Evolutionary conservation across 23 tunicate genomes (phyloP), one percentile per base, ranked within the genome.

Genomic region (Aplidium turbinatum): DNA sequence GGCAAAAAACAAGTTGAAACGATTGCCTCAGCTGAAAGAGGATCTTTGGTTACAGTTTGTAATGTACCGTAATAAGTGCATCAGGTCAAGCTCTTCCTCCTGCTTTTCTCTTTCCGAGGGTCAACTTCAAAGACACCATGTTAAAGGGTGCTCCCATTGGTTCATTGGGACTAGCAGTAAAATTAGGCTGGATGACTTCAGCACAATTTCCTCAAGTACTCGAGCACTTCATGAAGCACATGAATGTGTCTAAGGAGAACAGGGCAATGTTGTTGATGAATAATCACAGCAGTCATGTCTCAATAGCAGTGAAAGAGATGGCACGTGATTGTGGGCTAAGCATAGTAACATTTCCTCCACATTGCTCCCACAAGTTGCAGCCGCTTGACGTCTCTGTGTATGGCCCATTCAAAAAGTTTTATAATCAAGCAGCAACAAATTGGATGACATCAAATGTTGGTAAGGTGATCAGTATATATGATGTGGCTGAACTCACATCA

Each of bases 181-280:
- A n/a, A n/a, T n/a, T n/a, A n/a, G 60, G n/a, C 19, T 54, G 60
- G 60, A 54, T 54, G 60, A n/a, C 60, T 6, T 5, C 60, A 18
- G 60, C 19, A n/a, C 22, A 18, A n/a, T 54, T 54, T 54, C 22
- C 22, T 54, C 22, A n/a, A n/a, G 60, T 54, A n/a, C 22, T 13
- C 6, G 24, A 54, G 60, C 60, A 54, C 22, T 54, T 54, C 21
- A 54, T 54, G n/a, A 54, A 54, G 22, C 60, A 54, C 60, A 54
- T 11, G 22, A 54, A 54, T 54, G 60, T n/a, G 22, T 54, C 60
- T 4, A 13, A 54, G 21, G 22, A 54, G 21, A 54, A 54, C 60
- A n/a, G 22, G n/a, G 60, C 60, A 13, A 11, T 54, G 4, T 54
- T 54, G 22, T n/a, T 54, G 22, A 11, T 54, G 60, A 25, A 54